These are phyloP conservation scores for Epirrhoe alternata DNA, from an alignment of 2,888 invertebrate species.

Conservation along the genomic window DNA sequence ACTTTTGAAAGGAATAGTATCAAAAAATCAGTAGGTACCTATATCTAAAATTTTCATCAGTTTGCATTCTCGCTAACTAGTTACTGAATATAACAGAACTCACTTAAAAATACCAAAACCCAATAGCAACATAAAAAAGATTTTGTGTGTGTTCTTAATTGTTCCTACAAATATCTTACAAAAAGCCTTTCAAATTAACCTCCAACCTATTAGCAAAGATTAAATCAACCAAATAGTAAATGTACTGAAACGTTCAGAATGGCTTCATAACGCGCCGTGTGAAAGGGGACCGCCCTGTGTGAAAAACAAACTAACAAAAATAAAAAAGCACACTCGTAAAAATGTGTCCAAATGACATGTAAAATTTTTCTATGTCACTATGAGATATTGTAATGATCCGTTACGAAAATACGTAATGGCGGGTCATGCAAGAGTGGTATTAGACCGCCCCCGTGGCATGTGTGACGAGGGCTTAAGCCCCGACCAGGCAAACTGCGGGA, in stretches of 20 bases:
- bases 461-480: conserved; percentile 71
- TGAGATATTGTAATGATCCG: conserved; percentile 84
- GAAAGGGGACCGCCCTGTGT: conserved; percentile 74
- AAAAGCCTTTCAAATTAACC: conserved; percentile 39
- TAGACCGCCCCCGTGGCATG: conserved; percentile 75
- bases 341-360: conserved; percentile 81
- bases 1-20: too few relatives aligned
- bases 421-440: conserved; percentile 76
- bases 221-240: conserved; percentile 61
- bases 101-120: neutral
- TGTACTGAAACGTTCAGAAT: conserved; percentile 64
- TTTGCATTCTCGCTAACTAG: too few relatives aligned
- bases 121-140: neutral
- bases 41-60: too few relatives aligned
- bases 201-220: conserved; percentile 51
- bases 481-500: conserved; percentile 9
- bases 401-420: conserved; percentile 80
- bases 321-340: conserved; percentile 82
- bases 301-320: conserved; percentile 83
- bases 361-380: conserved; percentile 83
- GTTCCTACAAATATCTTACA: conserved; percentile 1
- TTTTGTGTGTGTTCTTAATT: neutral
- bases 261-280: conserved; percentile 66
- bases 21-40: too few relatives aligned
- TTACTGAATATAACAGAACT: neutral